Evolutionary conservation across 1,140 invertebrate species (phyloP).

Genomic region (Musca domestica): DNA sequence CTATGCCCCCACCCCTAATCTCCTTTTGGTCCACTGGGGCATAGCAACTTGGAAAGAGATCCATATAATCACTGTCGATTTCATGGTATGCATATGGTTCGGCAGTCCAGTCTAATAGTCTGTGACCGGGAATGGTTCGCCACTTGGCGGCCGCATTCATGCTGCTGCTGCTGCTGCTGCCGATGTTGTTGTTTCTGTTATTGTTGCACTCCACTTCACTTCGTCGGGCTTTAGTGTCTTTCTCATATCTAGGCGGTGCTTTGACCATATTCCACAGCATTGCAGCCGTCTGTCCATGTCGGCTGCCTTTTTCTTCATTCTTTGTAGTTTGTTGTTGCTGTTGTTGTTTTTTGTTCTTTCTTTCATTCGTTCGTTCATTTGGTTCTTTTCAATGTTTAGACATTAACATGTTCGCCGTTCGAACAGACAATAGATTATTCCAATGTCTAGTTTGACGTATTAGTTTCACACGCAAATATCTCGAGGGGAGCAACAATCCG

Average conservation of each 20-base stretch:
- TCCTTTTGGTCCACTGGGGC: background rate
- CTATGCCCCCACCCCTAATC: background rate
- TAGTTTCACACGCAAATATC: slow-evolving; percentile 17
- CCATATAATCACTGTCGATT: slow-evolving; percentile 8
- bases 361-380: background rate
- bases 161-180: background rate
- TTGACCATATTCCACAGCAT: no score
- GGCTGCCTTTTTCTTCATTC: slow-evolving; percentile 4
- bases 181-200: no score
- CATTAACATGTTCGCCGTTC: slow-evolving; percentile 9
- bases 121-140: background rate
- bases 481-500: no score
- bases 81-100: background rate
- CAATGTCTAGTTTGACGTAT: slow-evolving; percentile 14
- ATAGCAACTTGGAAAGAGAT: no score
- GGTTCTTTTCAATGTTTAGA: slow-evolving; percentile 17
- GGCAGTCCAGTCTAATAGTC: no score
- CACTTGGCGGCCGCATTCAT: background rate
- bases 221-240: no score
- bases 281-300: background rate
- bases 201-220: no score
- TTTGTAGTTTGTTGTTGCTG: background rate
- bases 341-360: background rate
- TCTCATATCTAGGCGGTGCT: background rate
- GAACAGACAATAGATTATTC: slow-evolving; percentile 14